A percentile compares a stretch with the other conserved stretches of the same genome.
Conservation (phyloP, 1,140 invertebrate genomes). For the Conopomorpha cramerella region DNA sequence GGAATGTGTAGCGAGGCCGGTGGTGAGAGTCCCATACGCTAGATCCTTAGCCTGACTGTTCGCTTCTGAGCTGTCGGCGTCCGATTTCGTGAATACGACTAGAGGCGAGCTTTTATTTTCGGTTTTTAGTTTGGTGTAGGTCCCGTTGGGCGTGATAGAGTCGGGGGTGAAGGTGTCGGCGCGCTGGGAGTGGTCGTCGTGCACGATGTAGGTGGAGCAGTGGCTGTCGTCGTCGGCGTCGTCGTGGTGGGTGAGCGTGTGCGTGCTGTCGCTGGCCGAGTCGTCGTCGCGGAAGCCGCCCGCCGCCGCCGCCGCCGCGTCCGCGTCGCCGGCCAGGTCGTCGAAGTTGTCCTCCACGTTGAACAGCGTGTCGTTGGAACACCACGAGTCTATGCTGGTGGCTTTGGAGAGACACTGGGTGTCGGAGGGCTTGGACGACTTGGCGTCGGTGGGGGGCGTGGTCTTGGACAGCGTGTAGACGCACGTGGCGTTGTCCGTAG, state of each 20-base stretch:
- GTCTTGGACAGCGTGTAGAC: constrained; percentile 44
- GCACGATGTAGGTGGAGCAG: constrained; percentile 45
- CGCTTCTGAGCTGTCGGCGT: constrained; percentile 33
- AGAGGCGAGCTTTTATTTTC: constrained; percentile 19
- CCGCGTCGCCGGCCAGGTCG: constrained; percentile 44
- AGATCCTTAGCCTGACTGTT: constrained; percentile 42
- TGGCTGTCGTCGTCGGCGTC: constrained; percentile 40
- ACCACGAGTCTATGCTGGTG: constrained; percentile 65
- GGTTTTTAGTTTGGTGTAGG: constrained; percentile 41
- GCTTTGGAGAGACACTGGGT: constrained; percentile 58
- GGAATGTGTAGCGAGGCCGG: constrained; percentile 34
- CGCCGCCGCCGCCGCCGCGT: constrained; percentile 26
- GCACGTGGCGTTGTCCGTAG: constrained; percentile 28
- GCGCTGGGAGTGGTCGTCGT: constrained; percentile 41
- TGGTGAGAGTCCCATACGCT: constrained; percentile 43
- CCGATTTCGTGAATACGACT: constrained; percentile 29
- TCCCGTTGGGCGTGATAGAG: constrained; percentile 35
- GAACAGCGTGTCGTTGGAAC: constrained; percentile 65
- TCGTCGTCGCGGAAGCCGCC: constrained; percentile 23
- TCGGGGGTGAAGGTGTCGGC: constrained; percentile 44
- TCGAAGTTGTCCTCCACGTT: constrained; percentile 64
- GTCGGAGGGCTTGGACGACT: constrained; percentile 46
- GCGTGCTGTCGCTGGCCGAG: constrained; percentile 37
- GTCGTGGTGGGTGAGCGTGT: constrained; percentile 39
- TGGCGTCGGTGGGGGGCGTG: constrained; percentile 45